phyloP scores from a whole-genome alignment of 2,888 invertebrate species.

The Heliconius hortense region DNA sequence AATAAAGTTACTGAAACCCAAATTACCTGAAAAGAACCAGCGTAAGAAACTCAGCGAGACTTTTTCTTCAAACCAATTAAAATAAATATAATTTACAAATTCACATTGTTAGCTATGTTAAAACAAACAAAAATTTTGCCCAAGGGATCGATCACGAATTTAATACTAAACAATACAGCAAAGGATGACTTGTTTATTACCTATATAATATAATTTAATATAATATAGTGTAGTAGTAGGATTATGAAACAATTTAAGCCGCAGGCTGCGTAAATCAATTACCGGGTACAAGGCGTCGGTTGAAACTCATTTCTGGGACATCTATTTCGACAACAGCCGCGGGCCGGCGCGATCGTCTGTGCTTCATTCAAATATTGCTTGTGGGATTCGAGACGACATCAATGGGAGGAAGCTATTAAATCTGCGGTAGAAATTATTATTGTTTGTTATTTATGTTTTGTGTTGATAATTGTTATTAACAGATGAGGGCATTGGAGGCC shows the following conservation, averaged over 20 bases:
- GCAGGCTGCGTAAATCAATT: slow-evolving; percentile 72
- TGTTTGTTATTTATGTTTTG: slow-evolving; percentile 13
- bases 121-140: too few species aligned
- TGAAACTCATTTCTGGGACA: slow-evolving; percentile 68
- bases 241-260: slow-evolving; percentile 33
- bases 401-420: slow-evolving; percentile 56
- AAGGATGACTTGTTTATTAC: slow-evolving; percentile 23
- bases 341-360: slow-evolving; percentile 64
- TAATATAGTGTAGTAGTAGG: not conserved
- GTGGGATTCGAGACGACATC: slow-evolving; percentile 67
- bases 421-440: slow-evolving; percentile 12
- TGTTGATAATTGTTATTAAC: not conserved
- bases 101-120: too few species aligned
- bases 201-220: slow-evolving; percentile 31
- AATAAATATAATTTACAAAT: too few species aligned
- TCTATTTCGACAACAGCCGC: slow-evolving; percentile 64
- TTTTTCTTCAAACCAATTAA: too few species aligned
- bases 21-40: too few species aligned
- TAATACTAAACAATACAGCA: slow-evolving; percentile 16
- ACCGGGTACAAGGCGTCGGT: slow-evolving; percentile 69
- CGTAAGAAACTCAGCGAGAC: too few species aligned
- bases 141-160: slow-evolving; percentile 18
- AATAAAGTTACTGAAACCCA: too few species aligned
- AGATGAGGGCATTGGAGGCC: not conserved
- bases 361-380: slow-evolving; percentile 78